Evolutionary conservation across 2,888 invertebrate species (phyloP).

Genomic region (Drosophila meridiana): DNA sequence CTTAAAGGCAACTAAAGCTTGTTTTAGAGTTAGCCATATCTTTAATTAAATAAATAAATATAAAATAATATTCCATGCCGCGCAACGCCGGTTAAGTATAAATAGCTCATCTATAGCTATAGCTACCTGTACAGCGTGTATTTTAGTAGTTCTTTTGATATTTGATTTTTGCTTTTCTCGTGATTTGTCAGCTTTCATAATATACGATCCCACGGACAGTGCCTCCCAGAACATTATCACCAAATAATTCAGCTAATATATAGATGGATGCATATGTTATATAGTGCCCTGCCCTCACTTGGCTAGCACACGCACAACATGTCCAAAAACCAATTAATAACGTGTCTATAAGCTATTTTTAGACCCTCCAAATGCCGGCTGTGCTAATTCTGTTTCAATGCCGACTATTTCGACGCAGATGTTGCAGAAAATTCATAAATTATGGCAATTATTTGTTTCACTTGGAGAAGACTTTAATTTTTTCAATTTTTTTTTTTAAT

Average conservation of each 20-base stretch:
- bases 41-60: neutral
- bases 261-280: constrained; percentile 24
- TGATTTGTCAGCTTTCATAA: constrained; percentile 45
- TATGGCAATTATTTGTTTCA: constrained; percentile 30
- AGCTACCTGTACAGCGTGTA: constrained; percentile 24
- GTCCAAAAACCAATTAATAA: constrained; percentile 78
- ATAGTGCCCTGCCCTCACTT: neutral
- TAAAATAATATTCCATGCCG: neutral
- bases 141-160: constrained; percentile 4
- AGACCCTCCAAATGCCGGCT: constrained; percentile 40
- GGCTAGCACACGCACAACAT: constrained; percentile 51
- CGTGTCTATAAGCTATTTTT: constrained; percentile 63
- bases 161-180: constrained; percentile 16
- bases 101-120: constrained; percentile 3
- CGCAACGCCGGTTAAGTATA: neutral
- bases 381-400: constrained; percentile 70
- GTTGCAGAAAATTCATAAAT: constrained; percentile 45
- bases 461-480: neutral
- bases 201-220: constrained; percentile 12
- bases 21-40: neutral
- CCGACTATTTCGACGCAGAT: constrained; percentile 69
- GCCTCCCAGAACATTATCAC: constrained; percentile 32
- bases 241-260: constrained; percentile 35
- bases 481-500: neutral
- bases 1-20: neutral